A percentile compares a stretch with the other conserved stretches of the same genome.
phyloP scores from a whole-genome alignment of 2,888 invertebrate species.

The Xylophagus ater region DNA sequence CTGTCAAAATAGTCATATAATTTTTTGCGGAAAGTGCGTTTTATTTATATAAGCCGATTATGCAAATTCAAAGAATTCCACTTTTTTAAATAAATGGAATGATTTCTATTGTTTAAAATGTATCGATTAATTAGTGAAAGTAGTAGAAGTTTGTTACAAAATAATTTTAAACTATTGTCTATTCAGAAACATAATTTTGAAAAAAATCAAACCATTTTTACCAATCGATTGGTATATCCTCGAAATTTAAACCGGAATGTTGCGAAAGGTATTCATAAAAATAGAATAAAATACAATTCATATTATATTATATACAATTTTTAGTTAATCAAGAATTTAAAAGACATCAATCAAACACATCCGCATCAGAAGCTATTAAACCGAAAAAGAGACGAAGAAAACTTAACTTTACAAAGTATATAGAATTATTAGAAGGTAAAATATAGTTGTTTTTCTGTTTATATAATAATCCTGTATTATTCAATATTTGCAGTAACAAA shows the following conservation, averaged over 20 bases:
- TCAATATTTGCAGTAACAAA: slow-evolving; percentile 46
- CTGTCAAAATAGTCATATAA: no score
- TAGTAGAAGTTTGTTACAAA: slow-evolving; percentile 40
- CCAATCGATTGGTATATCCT: background rate
- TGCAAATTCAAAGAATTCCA: no score
- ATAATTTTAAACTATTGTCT: slow-evolving; percentile 31
- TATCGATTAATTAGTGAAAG: slow-evolving; percentile 41
- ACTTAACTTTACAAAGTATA: slow-evolving; percentile 48
- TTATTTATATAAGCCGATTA: no score
- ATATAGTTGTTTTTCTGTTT: slow-evolving; percentile 5
- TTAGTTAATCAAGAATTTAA: no score
- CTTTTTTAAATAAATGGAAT: no score
- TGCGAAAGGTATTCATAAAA: no score
- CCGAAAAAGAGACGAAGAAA: slow-evolving; percentile 41
- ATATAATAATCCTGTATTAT: background rate
- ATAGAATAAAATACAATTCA: no score
- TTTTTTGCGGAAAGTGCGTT: no score
- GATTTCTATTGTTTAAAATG: slow-evolving; percentile 28
- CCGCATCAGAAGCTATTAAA: slow-evolving; percentile 20
- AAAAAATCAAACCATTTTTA: background rate
- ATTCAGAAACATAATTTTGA: slow-evolving; percentile 5
- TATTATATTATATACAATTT: no score
- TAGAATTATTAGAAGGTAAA: slow-evolving; percentile 57
- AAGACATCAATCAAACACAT: slow-evolving; percentile 25
- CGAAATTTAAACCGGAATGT: slow-evolving; percentile 15